A percentile compares a stretch with the other conserved stretches of the same genome.
Conservation (phyloP, 1,140 invertebrate species). For the Drosophila paulistorum region DNA sequence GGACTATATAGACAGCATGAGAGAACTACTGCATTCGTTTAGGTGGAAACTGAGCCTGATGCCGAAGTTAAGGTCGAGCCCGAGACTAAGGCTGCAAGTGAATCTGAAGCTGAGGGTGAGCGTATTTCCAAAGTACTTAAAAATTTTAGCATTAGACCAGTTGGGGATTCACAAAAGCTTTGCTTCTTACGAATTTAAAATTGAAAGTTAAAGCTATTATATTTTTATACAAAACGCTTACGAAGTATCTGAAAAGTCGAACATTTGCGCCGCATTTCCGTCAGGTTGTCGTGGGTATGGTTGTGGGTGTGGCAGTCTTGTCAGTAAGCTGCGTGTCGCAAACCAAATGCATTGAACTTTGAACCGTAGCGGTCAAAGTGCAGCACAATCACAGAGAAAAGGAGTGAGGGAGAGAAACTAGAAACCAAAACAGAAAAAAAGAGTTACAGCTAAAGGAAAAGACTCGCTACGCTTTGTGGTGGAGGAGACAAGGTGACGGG, state of each 20-base stretch:
- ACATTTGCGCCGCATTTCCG: background rate
- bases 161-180: too few species aligned
- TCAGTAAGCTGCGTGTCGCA: constrained; percentile 43
- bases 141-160: too few species aligned
- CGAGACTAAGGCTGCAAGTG: too few species aligned
- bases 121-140: too few species aligned
- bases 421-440: background rate
- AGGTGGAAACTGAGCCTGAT: too few species aligned
- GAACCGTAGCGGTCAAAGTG: constrained; percentile 48
- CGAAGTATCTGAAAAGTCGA: background rate
- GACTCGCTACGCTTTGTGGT: background rate
- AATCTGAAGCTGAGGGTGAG: too few species aligned
- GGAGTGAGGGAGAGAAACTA: background rate
- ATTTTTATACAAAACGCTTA: too few species aligned
- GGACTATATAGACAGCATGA: background rate
- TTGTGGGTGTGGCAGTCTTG: constrained; percentile 1
- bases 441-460: background rate
- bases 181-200: too few species aligned
- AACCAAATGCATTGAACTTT: constrained; percentile 62
- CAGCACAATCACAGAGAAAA: constrained; percentile 10
- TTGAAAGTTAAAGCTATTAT: too few species aligned
- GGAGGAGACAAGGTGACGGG: constrained; percentile 1
- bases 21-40: too few species aligned
- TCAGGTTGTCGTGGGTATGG: constrained; percentile 8
- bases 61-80: too few species aligned